Evolutionary conservation across 2,113 vertebrate species (phyloP), one percentile per base, ranked within the genome.

Genomic region (Crotalus viridis): DNA sequence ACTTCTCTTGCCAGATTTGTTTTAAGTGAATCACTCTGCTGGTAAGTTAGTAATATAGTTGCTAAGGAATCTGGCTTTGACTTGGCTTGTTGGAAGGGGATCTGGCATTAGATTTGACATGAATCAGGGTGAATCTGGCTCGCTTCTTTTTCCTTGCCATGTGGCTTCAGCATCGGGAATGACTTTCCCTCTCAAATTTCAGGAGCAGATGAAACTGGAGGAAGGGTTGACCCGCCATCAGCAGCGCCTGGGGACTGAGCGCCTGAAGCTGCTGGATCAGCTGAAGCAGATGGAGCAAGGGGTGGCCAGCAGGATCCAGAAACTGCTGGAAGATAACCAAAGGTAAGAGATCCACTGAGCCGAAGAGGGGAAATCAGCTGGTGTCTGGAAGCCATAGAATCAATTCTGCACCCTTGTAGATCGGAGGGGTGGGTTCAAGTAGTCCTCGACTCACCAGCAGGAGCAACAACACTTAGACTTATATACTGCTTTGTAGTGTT

Each of bases 151-250:
- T 8, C 69, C 15, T 74, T 17, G 64, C 13, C n/a, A 5, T 5
- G 5, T 3, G n/a, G 64, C n/a, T 74, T 19, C 15, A 7, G n/a
- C 13, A 12, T 15, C 5, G 15, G 15, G 12, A 1, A 4, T n/a
- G 28, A 28, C 28, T n/a, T 10, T 89, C 91, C 33, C 93, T 81
- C 3, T n/a, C 46, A 51, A 51, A 33, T 64, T 46, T 0, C 91
- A 99, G 99, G 98, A 99, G 91, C 99, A 98, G 96, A 97, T 98
- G 59, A 98, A 98, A 55, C 91, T 99, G 90, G 98, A 99, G 89
- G 96, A 97, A 93, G 99, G 98, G 1, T 96, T 99, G 91, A 98
- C 92, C 0, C 97, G 97, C 94, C 99, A 97, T 96, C 99, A 98
- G 96, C 98, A 97, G 55, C 95, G 46, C 55, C 96, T 99, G 95